These are phyloP conservation scores for Xenentodon cancila DNA, from an alignment of 2,797 vertebrate genomes.

Conservation along the genomic window DNA sequence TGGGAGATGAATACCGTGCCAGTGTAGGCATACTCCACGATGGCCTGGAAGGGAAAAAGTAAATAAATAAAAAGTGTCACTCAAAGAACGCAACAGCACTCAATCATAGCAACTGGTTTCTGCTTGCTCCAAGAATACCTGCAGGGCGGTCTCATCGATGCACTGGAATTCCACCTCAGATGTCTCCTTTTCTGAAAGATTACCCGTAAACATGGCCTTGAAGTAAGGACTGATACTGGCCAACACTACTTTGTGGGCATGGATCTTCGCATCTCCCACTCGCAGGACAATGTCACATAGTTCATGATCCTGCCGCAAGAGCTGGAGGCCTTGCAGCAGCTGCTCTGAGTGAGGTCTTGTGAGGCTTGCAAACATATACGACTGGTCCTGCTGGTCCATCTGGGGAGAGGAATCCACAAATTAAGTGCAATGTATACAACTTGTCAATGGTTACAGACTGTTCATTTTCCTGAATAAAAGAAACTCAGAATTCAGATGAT, in stretches of 20 bases:
- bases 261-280: constrained; percentile 97
- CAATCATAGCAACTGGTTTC: background rate
- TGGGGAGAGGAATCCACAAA: constrained; percentile 64
- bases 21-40: constrained; percentile 98
- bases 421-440: constrained; percentile 25
- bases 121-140: constrained; percentile 67
- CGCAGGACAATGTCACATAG: constrained; percentile 96
- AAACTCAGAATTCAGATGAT: background rate
- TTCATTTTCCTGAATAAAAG: background rate
- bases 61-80: constrained; percentile 26
- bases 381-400: constrained; percentile 97
- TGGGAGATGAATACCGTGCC: constrained; percentile 98
- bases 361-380: constrained; percentile 98
- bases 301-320: constrained; percentile 95
- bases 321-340: constrained; percentile 96
- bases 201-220: constrained; percentile 99
- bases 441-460: background rate
- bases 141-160: constrained; percentile 92
- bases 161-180: constrained; percentile 97
- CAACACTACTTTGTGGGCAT: constrained; percentile 97
- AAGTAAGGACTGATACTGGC: constrained; percentile 99
- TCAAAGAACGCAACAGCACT: constrained; percentile 7
- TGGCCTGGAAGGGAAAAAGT: constrained; percentile 80
- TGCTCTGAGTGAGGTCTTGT: constrained; percentile 96
- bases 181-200: constrained; percentile 96